These are phyloP conservation scores for Buathra laborator DNA, from an alignment of 2,888 invertebrate genomes.

Conservation along the genomic window DNA sequence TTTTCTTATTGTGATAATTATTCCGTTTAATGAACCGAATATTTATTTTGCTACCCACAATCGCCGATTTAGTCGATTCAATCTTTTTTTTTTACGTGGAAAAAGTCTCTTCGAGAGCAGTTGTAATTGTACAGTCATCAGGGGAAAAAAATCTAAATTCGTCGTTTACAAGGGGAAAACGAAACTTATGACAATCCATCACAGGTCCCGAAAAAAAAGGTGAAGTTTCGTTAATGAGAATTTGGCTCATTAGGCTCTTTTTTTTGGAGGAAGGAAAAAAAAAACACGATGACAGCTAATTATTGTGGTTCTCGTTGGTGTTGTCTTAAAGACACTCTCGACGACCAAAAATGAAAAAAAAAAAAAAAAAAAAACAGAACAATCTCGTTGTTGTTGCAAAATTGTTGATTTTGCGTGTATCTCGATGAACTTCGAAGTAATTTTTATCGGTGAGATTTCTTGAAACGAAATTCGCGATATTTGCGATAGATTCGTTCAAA, in stretches of 20 bases:
- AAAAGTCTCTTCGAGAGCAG: background rate
- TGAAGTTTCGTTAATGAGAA: background rate
- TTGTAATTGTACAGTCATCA: background rate
- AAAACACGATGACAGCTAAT: background rate
- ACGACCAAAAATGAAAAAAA: background rate
- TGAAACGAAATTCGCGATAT: background rate
- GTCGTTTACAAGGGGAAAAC: constrained; percentile 1
- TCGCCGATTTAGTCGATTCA: no score
- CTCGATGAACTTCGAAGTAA: background rate
- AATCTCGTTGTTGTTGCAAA: no score
- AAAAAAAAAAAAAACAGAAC: no score
- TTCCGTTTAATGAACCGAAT: no score
- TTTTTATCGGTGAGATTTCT: background rate
- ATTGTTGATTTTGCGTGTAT: background rate
- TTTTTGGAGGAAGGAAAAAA: background rate
- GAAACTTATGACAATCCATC: constrained; percentile 1
- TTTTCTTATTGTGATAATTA: no score
- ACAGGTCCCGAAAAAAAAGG: no score
- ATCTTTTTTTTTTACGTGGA: background rate
- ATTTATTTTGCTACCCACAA: no score
- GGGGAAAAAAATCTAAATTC: background rate
- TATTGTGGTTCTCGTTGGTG: background rate
- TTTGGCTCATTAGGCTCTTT: background rate
- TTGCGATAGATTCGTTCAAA: background rate
- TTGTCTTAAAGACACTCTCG: background rate